Evolutionary conservation across 2,797 vertebrate species (phyloP).

Genomic region (Sebastiscus albofasciatus): DNA sequence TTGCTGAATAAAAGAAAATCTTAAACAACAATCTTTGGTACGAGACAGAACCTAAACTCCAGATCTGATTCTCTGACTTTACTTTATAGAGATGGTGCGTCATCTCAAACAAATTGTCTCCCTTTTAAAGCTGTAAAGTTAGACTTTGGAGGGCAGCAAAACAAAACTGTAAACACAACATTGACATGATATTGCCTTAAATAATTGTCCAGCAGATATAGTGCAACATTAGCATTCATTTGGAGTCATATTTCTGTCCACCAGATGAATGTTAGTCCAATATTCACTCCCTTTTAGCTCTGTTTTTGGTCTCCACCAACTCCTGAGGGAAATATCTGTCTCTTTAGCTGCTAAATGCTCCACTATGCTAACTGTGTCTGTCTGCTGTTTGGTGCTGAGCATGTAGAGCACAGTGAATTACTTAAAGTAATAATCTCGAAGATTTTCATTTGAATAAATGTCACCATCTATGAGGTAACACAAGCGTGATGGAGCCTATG

Average conservation of each 20-base stretch:
- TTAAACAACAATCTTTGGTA: neutral
- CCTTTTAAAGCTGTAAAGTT: neutral
- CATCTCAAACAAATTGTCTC: neutral
- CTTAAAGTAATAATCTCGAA: neutral
- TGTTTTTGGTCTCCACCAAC: neutral
- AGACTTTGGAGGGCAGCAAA: neutral
- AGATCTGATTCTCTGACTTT: neutral
- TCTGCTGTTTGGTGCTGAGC: neutral
- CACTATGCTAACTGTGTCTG: neutral
- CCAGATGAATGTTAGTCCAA: neutral
- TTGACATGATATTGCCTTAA: too few species aligned
- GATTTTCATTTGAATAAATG: neutral
- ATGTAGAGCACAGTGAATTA: neutral
- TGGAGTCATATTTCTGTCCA: neutral
- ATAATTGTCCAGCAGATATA: too few species aligned
- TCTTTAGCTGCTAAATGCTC: neutral
- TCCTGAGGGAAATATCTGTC: neutral
- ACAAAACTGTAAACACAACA: too few species aligned
- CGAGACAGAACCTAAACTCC: neutral
- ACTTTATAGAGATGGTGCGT: neutral
- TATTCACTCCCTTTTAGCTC: neutral
- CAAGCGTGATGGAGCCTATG: neutral
- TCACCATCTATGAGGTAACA: neutral
- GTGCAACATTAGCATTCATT: too few species aligned
- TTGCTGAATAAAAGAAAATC: neutral